Evolutionary conservation across 2,888 invertebrate species (phyloP).

Genomic region (Euspilapteryx auroguttella): DNA sequence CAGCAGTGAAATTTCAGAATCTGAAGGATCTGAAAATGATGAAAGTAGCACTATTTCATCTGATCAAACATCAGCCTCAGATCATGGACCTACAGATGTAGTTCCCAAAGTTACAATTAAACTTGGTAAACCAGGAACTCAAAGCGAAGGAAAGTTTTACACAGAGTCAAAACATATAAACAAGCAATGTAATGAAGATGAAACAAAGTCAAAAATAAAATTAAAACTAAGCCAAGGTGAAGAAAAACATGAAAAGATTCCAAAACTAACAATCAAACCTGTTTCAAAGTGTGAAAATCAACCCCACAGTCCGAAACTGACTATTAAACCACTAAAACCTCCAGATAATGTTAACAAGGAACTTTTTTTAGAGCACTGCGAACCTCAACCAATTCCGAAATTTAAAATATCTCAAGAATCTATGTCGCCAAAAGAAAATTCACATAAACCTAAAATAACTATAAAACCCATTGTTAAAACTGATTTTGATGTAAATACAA

Average conservation of each 20-base stretch:
- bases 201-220: constrained; percentile 33
- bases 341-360: constrained; percentile 24
- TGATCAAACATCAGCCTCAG: constrained; percentile 41
- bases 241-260: constrained; percentile 35
- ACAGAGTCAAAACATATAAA: constrained; percentile 39
- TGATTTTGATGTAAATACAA: constrained; percentile 22
- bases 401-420: constrained; percentile 26
- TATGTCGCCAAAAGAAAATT: constrained; percentile 24
- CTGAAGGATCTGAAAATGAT: constrained; percentile 58
- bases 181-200: constrained; percentile 23
- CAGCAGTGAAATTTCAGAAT: constrained; percentile 56
- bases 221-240: constrained; percentile 37
- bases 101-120: constrained; percentile 53
- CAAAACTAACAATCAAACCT: constrained; percentile 47
- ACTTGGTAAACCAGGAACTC: constrained; percentile 43
- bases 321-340: constrained; percentile 47
- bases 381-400: constrained; percentile 18
- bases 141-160: constrained; percentile 43
- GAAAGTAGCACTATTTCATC: constrained; percentile 48
- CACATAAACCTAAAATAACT: constrained; percentile 61
- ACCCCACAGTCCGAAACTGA: constrained; percentile 48
- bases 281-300: constrained; percentile 33
- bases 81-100: constrained; percentile 32
- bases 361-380: constrained; percentile 11
- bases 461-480: constrained; percentile 50